These are phyloP conservation scores for Tetraneura akinire DNA, from an alignment of 1,140 invertebrate genomes.

Conservation along the genomic window DNA sequence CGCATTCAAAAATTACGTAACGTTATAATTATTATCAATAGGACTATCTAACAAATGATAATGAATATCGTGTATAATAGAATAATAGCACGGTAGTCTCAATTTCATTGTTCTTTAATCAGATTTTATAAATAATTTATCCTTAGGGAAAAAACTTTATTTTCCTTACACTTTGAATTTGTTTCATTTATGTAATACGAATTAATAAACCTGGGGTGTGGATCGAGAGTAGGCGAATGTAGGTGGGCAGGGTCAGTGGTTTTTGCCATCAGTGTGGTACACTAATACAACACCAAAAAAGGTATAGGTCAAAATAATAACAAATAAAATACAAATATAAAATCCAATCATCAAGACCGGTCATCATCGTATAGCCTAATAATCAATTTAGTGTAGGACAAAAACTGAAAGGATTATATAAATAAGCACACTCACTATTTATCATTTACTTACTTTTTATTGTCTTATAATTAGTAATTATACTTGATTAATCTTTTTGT, in stretches of 20 bases:
- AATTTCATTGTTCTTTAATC: conserved; percentile 3
- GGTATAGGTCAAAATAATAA: conserved; percentile 29
- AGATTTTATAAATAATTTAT: conserved; percentile 21
- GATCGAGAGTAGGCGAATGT: conserved; percentile 41
- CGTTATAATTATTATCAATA: conserved; percentile 13
- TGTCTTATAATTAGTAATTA: conserved; percentile 1
- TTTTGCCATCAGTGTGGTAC: not conserved
- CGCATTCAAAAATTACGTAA: conserved; percentile 1
- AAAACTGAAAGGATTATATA: not conserved
- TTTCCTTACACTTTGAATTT: not conserved
- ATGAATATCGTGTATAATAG: not conserved
- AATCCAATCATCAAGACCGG: conserved; percentile 25
- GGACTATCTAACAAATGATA: not conserved
- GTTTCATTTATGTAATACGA: conserved; percentile 26
- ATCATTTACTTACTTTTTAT: conserved; percentile 4
- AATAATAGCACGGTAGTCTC: not conserved
- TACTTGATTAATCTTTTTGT: not conserved
- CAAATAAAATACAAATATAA: not conserved
- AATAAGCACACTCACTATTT: not conserved
- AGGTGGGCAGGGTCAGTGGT: conserved; percentile 39
- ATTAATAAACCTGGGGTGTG: conserved; percentile 42
- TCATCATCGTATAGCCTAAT: conserved; percentile 36
- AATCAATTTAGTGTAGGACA: not conserved
- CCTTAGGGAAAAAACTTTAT: conserved; percentile 1
- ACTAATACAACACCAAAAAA: conserved; percentile 40